phyloP scores from a whole-genome alignment of 2,113 vertebrate genomes.

The Lagopus muta region DNA sequence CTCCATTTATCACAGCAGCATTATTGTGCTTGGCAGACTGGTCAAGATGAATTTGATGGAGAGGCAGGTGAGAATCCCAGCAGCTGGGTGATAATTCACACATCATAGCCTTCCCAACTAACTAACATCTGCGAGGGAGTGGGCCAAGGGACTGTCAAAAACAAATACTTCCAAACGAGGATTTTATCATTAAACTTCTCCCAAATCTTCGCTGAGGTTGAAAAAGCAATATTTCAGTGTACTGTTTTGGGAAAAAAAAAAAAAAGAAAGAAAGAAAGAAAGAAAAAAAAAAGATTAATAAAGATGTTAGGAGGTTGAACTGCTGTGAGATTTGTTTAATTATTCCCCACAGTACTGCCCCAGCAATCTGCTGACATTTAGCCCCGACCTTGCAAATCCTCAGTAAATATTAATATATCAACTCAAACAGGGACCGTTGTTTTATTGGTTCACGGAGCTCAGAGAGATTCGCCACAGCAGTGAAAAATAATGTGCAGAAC shows the following conservation, averaged over 20 bases:
- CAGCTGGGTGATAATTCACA: slow-evolving; percentile 72
- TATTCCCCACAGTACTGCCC: slow-evolving; percentile 86
- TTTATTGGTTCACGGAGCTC: slow-evolving; percentile 84
- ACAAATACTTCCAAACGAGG: slow-evolving; percentile 41
- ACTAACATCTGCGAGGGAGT: slow-evolving; percentile 51
- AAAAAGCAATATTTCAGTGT: slow-evolving; percentile 57
- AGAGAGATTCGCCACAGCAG: slow-evolving; percentile 82
- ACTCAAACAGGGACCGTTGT: slow-evolving; percentile 84
- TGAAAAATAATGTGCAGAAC: slow-evolving; percentile 80
- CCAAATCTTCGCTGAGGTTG: slow-evolving; percentile 65
- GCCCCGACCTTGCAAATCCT: slow-evolving; percentile 90
- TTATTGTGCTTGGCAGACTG: slow-evolving; percentile 53
- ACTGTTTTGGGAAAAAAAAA: not conserved
- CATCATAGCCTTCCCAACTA: slow-evolving; percentile 65
- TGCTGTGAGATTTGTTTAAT: slow-evolving; percentile 89
- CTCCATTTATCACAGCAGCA: slow-evolving; percentile 14
- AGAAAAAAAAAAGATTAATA: slow-evolving; percentile 79
- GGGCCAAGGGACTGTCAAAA: slow-evolving; percentile 62
- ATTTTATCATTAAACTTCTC: slow-evolving; percentile 73
- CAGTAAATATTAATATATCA: slow-evolving; percentile 90
- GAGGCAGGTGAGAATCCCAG: slow-evolving; percentile 74
- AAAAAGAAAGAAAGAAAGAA: not conserved
- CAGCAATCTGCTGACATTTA: slow-evolving; percentile 90
- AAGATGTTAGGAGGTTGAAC: slow-evolving; percentile 88
- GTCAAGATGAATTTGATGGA: slow-evolving; percentile 64